Evolutionary conservation across 2,888 invertebrate species (phyloP), one percentile per base, ranked within the genome.

Genomic region (Lasioglossum villosulum): DNA sequence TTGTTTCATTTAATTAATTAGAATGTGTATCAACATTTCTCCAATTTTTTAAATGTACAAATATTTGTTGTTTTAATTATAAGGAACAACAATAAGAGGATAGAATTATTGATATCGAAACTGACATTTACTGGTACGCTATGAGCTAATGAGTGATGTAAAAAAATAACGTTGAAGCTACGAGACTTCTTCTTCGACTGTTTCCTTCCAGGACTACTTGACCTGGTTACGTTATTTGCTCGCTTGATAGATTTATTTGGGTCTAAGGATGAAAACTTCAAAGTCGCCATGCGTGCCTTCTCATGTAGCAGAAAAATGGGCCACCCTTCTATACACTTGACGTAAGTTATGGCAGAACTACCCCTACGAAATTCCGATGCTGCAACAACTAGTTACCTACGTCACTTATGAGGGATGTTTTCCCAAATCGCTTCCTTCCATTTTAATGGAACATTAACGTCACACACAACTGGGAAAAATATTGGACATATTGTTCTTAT

Each of bases 201-300:
- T 19, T 30, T 63, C 30, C 63, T 34, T 63, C 8, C 8, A 63
- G 19, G 63, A 30, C 6, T 30, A 63, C 63, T 63, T 19, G 63
- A 63, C 63, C 63, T 19, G 30, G 63, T 19, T 63, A 63, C 8
- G 63, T 63, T 63, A 63, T 63, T 63, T 63, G 63, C 63, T 63
- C 19, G 19, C 63, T 16, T 63, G 63, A 63, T 63, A 63, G 63
- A 63, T 63, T 63, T 63, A 63, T 63, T 63, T 63, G 30, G 30
- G 63, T 30, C 30, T 16, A 63, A 63, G 63, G 63, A 63, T 30
- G 63, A 19, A 63, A 63, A 63, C 63, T 30, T 63, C 63, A 63
- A 63, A 63, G 63, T 63, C 63, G 63, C 63, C 63, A 63, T 30
- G 63, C 30, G 63, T 63, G 63, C 63, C 63, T 63, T 34, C 34